Base-by-base conservation (phyloP, 1,140 invertebrate genomes). In the Microplitis mediator region DNA sequence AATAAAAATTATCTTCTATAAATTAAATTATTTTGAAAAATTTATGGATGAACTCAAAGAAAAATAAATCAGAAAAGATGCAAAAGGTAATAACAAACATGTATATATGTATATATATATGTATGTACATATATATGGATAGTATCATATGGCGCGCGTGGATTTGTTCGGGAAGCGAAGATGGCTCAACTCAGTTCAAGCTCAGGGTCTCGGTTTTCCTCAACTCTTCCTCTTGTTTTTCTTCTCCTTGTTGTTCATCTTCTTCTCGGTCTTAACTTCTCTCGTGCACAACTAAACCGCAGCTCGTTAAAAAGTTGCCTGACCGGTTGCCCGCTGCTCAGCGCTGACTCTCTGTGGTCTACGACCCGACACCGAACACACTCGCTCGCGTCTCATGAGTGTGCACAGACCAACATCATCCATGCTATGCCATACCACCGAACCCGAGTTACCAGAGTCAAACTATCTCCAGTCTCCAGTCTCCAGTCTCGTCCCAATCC, bases 221-320 rank as follows among this genome's bases (percentile, higher is more conserved):
- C 39, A 45, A 45, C 39, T 45, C 39, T 45, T 45, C 39, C 39
- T 45, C 39, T 45, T 45, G 39, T 45, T 45, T 11, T 45, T 45
- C 6, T 45, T 45, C 39, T 45, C 39, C 39, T 45, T 45, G 39
- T 45, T 45, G 39, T 45, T 45, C 39, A 11, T 45, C 39, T 45
- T 45, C 39, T 11, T 45, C 39, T 45, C 74, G 74, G 75, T 78
- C 76, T 73, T 74, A 74, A 74, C 74, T 81, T 80, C 80, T 76
- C 79, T 80, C 76, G 72, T 71, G 69, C 76, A 76, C 56, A 77
- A 80, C 74, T 81, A 79, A 82, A 81, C 79, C 80, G 76, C 80
- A 81, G 82, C 86, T 86, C 84, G 86, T 87, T 87, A 87, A 87
- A 86, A 86, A 87, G 85, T 86, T 86, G 86, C 81, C 75, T 82